Evolutionary conservation across 2,888 invertebrate genomes (phyloP).

Genomic region (Bibio marci): DNA sequence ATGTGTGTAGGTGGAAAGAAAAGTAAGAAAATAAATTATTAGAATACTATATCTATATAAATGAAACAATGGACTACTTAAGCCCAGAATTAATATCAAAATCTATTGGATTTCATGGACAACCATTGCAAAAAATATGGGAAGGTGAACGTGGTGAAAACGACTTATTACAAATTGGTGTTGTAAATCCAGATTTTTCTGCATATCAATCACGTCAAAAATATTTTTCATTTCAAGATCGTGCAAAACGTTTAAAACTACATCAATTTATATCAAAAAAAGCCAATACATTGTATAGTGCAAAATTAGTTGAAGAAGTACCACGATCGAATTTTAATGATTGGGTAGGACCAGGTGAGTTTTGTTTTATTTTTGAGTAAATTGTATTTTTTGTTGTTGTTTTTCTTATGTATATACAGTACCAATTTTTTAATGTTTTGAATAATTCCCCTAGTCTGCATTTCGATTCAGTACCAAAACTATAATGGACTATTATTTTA

Average conservation of each 20-base stretch:
- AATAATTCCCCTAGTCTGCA: too few relatives aligned
- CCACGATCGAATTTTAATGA: conserved; percentile 16
- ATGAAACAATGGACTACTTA: too few relatives aligned
- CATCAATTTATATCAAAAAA: conserved; percentile 80
- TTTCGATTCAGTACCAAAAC: too few relatives aligned
- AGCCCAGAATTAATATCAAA: conserved; percentile 33
- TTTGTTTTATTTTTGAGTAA: not conserved
- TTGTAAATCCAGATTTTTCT: conserved; percentile 48
- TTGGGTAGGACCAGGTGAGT: not conserved
- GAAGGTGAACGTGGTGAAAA: conserved; percentile 67
- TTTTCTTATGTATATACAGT: not conserved
- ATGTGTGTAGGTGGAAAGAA: too few relatives aligned
- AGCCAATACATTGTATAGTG: conserved; percentile 56
- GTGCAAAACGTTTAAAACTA: conserved; percentile 64
- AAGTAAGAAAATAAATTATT: too few relatives aligned
- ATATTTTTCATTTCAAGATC: conserved; percentile 65
- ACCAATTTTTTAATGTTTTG: too few relatives aligned
- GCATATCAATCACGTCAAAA: conserved; percentile 66
- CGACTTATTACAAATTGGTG: conserved; percentile 46
- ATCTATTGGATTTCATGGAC: conserved; percentile 70
- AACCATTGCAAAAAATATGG: conserved; percentile 76
- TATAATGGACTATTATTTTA: too few relatives aligned
- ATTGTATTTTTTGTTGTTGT: not conserved
- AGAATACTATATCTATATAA: too few relatives aligned
- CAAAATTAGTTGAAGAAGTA: conserved; percentile 31